These are phyloP conservation scores for Paralvinella palmiformis DNA, from an alignment of 1,140 invertebrate genomes.

Conservation along the genomic window DNA sequence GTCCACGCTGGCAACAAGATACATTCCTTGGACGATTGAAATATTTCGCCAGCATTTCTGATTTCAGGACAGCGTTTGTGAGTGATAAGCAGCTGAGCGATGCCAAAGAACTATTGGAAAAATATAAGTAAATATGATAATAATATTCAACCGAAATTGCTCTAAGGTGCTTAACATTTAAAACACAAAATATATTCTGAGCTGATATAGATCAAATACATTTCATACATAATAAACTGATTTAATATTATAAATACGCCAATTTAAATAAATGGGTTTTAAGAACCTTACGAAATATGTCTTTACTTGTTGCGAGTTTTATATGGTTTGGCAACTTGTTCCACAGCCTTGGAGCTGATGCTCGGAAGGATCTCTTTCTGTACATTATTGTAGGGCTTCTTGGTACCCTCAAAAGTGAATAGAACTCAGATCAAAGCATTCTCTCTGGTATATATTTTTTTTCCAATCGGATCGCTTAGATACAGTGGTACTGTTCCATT, in stretches of 20 bases:
- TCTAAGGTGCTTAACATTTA: neutral
- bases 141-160: neutral
- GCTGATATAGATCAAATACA: neutral
- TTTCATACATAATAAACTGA: neutral
- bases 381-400: too few species aligned
- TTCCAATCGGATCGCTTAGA: too few species aligned
- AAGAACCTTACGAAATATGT: neutral
- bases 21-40: slow-evolving; percentile 41
- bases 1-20: slow-evolving; percentile 37
- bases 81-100: slow-evolving; percentile 29
- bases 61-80: slow-evolving; percentile 34
- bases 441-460: too few species aligned
- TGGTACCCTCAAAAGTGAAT: too few species aligned
- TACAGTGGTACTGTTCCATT: too few species aligned
- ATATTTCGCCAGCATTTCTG: slow-evolving; percentile 45
- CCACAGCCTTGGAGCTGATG: too few species aligned
- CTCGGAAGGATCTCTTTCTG: too few species aligned
- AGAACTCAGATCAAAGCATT: too few species aligned
- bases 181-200: neutral
- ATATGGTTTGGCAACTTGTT: too few species aligned
- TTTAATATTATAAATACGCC: neutral
- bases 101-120: slow-evolving; percentile 57
- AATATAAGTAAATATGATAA: slow-evolving; percentile 60
- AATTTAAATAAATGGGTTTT: neutral
- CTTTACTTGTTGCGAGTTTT: too few species aligned